phyloP scores from a whole-genome alignment of 2,888 invertebrate genomes.

The Digitonthophagus gazella region DNA sequence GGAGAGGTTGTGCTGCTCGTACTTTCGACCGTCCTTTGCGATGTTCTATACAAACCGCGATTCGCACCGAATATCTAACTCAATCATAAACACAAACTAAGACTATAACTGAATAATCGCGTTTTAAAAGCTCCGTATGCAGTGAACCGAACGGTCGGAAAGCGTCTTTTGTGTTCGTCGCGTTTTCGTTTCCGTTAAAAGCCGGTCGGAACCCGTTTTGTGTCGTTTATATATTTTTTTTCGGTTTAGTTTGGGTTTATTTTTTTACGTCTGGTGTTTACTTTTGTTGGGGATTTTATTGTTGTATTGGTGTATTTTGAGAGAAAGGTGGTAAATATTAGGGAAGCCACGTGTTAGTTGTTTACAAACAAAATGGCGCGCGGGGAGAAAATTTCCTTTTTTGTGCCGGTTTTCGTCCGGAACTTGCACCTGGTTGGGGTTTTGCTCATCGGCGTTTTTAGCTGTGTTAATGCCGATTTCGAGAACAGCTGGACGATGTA shows the following conservation, averaged over 20 bases:
- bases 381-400: neutral
- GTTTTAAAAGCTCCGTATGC: no score
- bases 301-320: neutral
- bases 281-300: neutral
- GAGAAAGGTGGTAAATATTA: neutral
- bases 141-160: neutral
- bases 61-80: neutral
- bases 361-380: constrained; percentile 23
- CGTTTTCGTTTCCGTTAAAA: neutral
- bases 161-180: neutral
- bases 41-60: neutral
- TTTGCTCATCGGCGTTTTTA: constrained; percentile 20
- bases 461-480: constrained; percentile 48
- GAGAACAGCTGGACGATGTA: constrained; percentile 66
- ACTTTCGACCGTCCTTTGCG: neutral
- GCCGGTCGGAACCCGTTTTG: neutral
- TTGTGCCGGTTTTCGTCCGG: neutral
- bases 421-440: constrained; percentile 13
- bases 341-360: constrained; percentile 20
- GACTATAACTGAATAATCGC: no score
- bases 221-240: neutral
- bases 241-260: neutral
- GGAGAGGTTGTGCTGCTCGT: neutral
- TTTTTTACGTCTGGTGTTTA: neutral
- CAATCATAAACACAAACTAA: neutral